phyloP scores from a whole-genome alignment of 2,113 vertebrate genomes.

The Zootoca vivipara region DNA sequence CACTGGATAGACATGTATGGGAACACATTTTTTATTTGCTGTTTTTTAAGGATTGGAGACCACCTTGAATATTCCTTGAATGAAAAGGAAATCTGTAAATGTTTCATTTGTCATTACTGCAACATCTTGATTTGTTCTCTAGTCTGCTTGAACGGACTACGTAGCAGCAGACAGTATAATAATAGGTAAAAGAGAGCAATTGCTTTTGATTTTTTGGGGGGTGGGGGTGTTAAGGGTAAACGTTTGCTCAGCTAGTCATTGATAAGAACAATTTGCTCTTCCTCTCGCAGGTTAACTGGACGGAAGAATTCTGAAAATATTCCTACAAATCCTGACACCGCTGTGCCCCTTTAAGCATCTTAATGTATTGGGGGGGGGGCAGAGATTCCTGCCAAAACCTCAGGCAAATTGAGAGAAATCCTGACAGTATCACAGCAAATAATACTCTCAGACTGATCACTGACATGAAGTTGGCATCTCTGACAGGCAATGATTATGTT shows the following conservation, averaged over 20 bases:
- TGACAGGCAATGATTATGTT: conserved; percentile 45
- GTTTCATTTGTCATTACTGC: too few relatives aligned
- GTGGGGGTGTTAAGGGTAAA: not conserved
- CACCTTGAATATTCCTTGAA: too few relatives aligned
- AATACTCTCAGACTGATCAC: conserved; percentile 24
- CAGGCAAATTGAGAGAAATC: fast-evolving
- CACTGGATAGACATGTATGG: too few relatives aligned
- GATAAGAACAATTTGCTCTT: not conserved
- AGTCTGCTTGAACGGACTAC: conserved; percentile 21
- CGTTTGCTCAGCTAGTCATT: conserved; percentile 32
- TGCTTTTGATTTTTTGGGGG: conserved; percentile 35
- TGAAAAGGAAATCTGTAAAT: too few relatives aligned
- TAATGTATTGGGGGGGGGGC: conserved; percentile 14
- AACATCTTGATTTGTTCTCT: conserved; percentile 47
- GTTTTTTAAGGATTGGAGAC: too few relatives aligned
- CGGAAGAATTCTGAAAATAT: conserved; percentile 34
- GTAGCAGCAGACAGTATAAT: conserved; percentile 48
- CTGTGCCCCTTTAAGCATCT: conserved; percentile 33
- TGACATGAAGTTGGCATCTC: not conserved
- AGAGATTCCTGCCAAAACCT: conserved; percentile 33
- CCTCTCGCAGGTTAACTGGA: not conserved
- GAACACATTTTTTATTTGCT: too few relatives aligned
- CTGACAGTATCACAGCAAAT: conserved; percentile 28
- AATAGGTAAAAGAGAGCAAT: conserved; percentile 38
- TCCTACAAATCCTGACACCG: conserved; percentile 47